These are phyloP conservation scores for Eupithecia tripunctaria DNA, from an alignment of 2,888 invertebrate genomes.

Conservation along the genomic window DNA sequence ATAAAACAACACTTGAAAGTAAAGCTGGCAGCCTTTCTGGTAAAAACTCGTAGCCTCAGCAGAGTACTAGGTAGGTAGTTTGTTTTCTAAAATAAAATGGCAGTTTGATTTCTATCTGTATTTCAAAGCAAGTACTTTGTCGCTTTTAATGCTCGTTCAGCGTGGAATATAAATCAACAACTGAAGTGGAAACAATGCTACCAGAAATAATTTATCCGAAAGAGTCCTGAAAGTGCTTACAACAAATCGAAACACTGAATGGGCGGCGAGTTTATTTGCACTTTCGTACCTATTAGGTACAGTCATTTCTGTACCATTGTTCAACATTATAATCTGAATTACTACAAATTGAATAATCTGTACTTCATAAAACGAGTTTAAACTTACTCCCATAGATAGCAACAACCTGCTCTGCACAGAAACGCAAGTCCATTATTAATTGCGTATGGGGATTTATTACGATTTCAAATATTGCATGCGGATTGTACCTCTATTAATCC, in stretches of 20 bases:
- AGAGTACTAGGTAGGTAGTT: conserved; percentile 37
- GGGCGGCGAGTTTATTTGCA: conserved; percentile 24
- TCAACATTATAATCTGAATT: neutral
- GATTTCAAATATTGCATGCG: conserved; percentile 21
- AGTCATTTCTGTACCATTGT: neutral
- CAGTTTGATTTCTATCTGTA: conserved; percentile 48
- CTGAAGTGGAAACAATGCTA: conserved; percentile 46
- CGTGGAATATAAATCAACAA: conserved; percentile 51
- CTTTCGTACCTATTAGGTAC: conserved; percentile 4
- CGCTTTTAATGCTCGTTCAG: conserved; percentile 45
- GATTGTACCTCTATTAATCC: conserved; percentile 17
- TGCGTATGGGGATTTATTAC: conserved; percentile 36
- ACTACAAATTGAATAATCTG: neutral
- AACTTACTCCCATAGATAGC: neutral
- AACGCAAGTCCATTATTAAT: neutral
- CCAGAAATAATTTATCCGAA: conserved; percentile 49
- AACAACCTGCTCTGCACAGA: neutral
- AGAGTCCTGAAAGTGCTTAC: conserved; percentile 45
- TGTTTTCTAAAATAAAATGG: conserved; percentile 45
- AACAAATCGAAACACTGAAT: conserved; percentile 50
- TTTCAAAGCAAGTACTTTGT: conserved; percentile 48
- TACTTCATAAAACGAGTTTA: neutral
- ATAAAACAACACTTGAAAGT: conserved; percentile 60
- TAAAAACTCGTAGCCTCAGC: conserved; percentile 45
- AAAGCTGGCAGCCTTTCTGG: conserved; percentile 49